These are phyloP conservation scores for Etheostoma perlongum DNA, from an alignment of 2,797 vertebrate species.

Conservation along the genomic window DNA sequence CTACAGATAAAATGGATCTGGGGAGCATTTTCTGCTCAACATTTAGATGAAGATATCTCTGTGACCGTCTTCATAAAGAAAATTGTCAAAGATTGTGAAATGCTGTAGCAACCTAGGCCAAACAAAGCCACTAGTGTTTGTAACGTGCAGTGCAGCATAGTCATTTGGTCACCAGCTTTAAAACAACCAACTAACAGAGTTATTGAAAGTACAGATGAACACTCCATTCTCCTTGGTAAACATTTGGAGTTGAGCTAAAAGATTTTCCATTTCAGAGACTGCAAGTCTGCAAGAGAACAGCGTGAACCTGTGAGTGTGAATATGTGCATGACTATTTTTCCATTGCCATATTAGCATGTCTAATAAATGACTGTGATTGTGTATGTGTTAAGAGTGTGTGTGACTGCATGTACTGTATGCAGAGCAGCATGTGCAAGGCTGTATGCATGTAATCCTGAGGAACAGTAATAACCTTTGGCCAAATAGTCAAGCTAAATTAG, in stretches of 20 bases:
- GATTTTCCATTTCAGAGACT: slow-evolving; percentile 73
- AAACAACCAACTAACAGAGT: slow-evolving; percentile 46
- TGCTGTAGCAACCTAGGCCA: neutral
- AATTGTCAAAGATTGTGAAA: slow-evolving; percentile 1
- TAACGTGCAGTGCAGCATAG: slow-evolving; percentile 23
- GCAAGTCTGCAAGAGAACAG: slow-evolving; percentile 22
- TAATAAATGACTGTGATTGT: slow-evolving; percentile 41
- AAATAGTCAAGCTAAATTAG: slow-evolving; percentile 48
- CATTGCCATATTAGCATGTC: slow-evolving; percentile 56
- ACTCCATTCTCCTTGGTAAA: slow-evolving; percentile 58
- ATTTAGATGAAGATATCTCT: slow-evolving; percentile 35
- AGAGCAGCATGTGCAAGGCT: slow-evolving; percentile 16
- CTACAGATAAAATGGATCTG: slow-evolving; percentile 8
- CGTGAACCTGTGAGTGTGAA: slow-evolving; percentile 29
- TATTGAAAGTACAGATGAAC: slow-evolving; percentile 61
- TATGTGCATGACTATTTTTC: slow-evolving; percentile 40
- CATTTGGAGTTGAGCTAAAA: slow-evolving; percentile 66
- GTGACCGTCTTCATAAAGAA: slow-evolving; percentile 5
- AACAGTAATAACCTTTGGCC: slow-evolving; percentile 59
- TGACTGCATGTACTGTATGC: slow-evolving; percentile 3
- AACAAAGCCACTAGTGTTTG: slow-evolving; percentile 24
- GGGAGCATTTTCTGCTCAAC: slow-evolving; percentile 11
- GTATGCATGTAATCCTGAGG: slow-evolving; percentile 39
- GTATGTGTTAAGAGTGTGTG: slow-evolving; percentile 22
- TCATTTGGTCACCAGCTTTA: slow-evolving; percentile 53